Percentiles rank a stretch among this genome's conserved stretches.
phyloP scores from a whole-genome alignment of 2,888 invertebrate species.

The Lottia gigantea region DNA sequence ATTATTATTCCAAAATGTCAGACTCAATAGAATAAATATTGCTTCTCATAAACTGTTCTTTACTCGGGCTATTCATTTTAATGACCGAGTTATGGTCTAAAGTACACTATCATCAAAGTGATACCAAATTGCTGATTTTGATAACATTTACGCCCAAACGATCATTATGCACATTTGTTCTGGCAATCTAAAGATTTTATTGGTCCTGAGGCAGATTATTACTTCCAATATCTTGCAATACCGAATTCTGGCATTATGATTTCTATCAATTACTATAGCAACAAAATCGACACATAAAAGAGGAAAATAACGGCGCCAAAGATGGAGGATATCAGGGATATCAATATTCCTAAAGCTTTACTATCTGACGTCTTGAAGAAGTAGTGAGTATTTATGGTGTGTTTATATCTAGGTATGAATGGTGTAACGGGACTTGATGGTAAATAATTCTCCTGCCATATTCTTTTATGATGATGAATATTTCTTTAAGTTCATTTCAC shows the following conservation, averaged over 20 bases:
- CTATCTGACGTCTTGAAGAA: background rate
- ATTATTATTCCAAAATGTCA: too few relatives aligned
- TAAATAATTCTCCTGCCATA: too few relatives aligned
- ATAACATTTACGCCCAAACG: background rate
- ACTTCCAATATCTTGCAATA: constrained; percentile 1
- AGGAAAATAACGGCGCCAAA: constrained; percentile 3
- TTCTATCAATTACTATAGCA: constrained; percentile 11
- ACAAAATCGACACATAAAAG: constrained; percentile 4
- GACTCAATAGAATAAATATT: background rate
- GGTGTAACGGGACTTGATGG: too few relatives aligned
- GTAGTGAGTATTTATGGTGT: too few relatives aligned
- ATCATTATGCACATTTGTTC: constrained; percentile 4
- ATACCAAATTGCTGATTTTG: background rate
- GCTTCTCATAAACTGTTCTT: background rate
- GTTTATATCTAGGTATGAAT: too few relatives aligned
- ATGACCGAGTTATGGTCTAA: constrained; percentile 1
- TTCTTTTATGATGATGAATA: too few relatives aligned
- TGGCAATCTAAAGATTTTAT: background rate
- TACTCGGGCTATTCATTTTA: background rate
- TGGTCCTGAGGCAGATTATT: background rate
- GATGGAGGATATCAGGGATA: background rate
- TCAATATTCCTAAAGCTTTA: constrained; percentile 2
- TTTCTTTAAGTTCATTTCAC: too few relatives aligned
- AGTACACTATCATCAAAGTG: background rate
- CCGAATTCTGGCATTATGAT: constrained; percentile 1